Evolutionary conservation across 2,888 invertebrate genomes (phyloP), one percentile per base, ranked within the genome.

Genomic region (Hartigia nigra): DNA sequence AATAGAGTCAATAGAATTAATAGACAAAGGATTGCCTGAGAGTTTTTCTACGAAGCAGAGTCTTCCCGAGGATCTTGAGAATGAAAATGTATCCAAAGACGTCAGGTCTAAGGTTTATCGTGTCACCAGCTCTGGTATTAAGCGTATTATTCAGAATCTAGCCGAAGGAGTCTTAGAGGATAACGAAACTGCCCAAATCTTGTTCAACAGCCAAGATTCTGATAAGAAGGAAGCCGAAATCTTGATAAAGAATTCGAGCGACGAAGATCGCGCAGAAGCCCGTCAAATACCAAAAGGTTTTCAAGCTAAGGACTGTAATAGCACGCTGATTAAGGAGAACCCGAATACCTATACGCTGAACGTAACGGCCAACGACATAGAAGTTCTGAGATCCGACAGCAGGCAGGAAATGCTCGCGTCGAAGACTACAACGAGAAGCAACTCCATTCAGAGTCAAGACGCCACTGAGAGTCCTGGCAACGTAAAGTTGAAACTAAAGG

Each of bases 391-490:
- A 75, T 78, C 82, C 32, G 88, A 88, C 4, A 80, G 81, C 81
- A 87, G 82, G 34, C 82, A 80, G 12, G 87, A 87, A 12, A 76
- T 80, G 69, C 36, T 81, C 11, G 78, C 80, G 3, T 84, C 87
- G 14, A 87, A 84, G 31, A 79, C 80, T 12, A 82, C 82, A 1
- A 85, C 87, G 11, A 86, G 87, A 69, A 89, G 88, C 78, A 87
- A 89, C 69, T 88, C 88, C 3, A 80, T 86, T 23, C 86, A 87
- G 39, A 87, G 88, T 78, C 88, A 89, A 77, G 89, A 89, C 76
- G 83, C 76, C 12, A 36, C 72, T 69, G 86, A 86, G 31, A 83
- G 85, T 31, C 76, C 81, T 23, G 85, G 82, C 12, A 85, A 83
- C 23, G 84, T 85, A 76, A 87, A 84, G 37, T 77, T 88, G n/a